Conservation (phyloP, 2,888 invertebrate species). For the Synanthedon myopaeformis region DNA sequence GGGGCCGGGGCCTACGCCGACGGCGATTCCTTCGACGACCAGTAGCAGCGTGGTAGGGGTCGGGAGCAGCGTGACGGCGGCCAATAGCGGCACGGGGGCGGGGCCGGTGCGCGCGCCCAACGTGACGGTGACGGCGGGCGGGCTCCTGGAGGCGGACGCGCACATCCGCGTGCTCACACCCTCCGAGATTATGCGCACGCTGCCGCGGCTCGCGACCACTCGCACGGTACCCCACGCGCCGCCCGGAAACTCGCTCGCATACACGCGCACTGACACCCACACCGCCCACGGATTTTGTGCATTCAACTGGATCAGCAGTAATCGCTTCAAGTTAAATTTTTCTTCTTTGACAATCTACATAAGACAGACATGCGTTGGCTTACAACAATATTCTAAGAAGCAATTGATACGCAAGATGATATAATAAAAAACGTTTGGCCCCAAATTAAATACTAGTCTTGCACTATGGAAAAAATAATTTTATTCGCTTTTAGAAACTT, state of each 20-base stretch:
- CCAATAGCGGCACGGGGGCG: slow-evolving; percentile 14
- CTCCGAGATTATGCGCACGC: slow-evolving; percentile 91
- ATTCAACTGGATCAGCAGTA: too few species aligned
- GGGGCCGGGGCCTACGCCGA: slow-evolving; percentile 13
- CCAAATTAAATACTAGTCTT: too few species aligned
- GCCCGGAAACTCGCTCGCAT: slow-evolving; percentile 16
- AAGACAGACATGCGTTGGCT: too few species aligned
- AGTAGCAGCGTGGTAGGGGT: slow-evolving; percentile 13
- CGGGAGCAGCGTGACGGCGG: slow-evolving; percentile 17
- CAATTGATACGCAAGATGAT: too few species aligned
- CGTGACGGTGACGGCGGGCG: slow-evolving; percentile 76
- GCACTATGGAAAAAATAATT: too few species aligned
- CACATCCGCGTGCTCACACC: slow-evolving; percentile 90
- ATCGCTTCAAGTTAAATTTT: too few species aligned
- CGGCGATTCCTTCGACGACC: slow-evolving; percentile 12
- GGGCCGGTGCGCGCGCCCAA: slow-evolving; percentile 73
- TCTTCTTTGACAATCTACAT: too few species aligned
- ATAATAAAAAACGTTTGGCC: too few species aligned
- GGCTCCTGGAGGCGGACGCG: slow-evolving; percentile 76
- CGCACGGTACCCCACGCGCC: slow-evolving; percentile 22
- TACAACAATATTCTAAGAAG: too few species aligned
- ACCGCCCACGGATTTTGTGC: neutral
- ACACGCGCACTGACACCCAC: slow-evolving; percentile 3
- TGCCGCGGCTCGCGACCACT: slow-evolving; percentile 85
- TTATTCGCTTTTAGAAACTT: too few species aligned